Conservation (phyloP, 2,888 invertebrate genomes). For the Drosophila yooni region DNA sequence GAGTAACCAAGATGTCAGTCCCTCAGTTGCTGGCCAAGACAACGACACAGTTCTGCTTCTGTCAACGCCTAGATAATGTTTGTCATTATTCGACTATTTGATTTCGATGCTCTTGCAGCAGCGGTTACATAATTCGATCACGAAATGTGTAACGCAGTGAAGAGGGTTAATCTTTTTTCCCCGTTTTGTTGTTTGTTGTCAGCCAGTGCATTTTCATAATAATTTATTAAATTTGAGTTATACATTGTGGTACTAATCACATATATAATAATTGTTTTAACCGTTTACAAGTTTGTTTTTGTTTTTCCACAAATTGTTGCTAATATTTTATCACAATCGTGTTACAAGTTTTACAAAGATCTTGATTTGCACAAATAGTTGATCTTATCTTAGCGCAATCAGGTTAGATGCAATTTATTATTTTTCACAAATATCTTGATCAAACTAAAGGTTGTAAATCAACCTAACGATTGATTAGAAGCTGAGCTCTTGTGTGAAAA, state of each 20-base stretch:
- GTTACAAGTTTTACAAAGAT: neutral
- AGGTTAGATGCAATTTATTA: neutral
- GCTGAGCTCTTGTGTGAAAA: neutral
- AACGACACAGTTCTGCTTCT: conserved; percentile 48
- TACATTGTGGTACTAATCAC: neutral
- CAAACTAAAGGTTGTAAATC: neutral
- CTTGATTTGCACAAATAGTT: neutral
- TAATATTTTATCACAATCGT: neutral
- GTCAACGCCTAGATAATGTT: conserved; percentile 67
- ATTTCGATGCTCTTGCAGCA: conserved; percentile 33
- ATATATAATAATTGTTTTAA: neutral
- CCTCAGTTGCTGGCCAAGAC: conserved; percentile 6
- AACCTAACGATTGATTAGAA: neutral
- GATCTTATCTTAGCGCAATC: too few species aligned
- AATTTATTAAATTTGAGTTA: neutral
- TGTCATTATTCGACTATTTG: conserved; percentile 60
- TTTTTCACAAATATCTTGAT: neutral
- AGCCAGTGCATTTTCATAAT: neutral
- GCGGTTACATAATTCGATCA: neutral
- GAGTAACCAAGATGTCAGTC: conserved; percentile 5
- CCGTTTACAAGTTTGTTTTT: neutral
- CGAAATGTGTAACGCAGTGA: neutral
- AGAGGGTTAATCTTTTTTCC: neutral
- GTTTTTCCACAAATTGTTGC: neutral
- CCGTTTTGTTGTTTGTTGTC: neutral